Percentiles rank a stretch among this genome's conserved stretches.
phyloP scores from a whole-genome alignment of 2,797 vertebrate genomes.

The Sorex maritimensis region DNA sequence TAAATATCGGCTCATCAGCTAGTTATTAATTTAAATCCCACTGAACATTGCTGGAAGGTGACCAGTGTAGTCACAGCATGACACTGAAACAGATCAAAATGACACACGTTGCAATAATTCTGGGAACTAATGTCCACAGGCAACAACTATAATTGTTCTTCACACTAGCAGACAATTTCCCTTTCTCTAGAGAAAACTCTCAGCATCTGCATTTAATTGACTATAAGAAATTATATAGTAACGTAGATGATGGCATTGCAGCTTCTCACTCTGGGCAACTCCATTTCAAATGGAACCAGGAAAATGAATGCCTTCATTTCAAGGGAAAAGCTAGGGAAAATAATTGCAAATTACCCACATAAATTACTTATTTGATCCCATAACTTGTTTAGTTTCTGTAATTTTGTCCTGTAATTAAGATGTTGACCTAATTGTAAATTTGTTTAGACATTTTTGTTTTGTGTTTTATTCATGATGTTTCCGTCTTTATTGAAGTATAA shows the following conservation, averaged over 20 bases:
- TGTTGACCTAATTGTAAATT: background rate
- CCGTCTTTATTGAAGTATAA: background rate
- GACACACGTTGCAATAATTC: conserved; percentile 70
- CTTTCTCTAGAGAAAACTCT: conserved; percentile 70
- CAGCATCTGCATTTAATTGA: conserved; percentile 78
- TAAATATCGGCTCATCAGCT: conserved; percentile 65
- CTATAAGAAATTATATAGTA: conserved; percentile 70
- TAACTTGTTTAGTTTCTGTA: background rate
- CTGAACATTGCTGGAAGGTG: conserved; percentile 71
- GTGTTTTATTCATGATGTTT: background rate
- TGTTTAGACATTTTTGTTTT: background rate
- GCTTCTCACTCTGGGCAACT: background rate
- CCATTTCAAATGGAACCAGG: background rate
- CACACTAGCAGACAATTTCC: conserved; percentile 62
- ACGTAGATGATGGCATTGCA: background rate
- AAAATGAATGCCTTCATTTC: background rate
- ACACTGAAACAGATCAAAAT: conserved; percentile 76
- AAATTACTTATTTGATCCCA: too few relatives aligned
- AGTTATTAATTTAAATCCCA: conserved; percentile 81
- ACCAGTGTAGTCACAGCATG: conserved; percentile 70
- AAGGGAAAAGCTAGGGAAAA: background rate
- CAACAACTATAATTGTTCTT: conserved; percentile 71
- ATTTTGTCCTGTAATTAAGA: background rate
- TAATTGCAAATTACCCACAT: too few relatives aligned
- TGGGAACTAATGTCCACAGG: conserved; percentile 64